Percentiles rank a stretch among this genome's conserved stretches.
phyloP scores from a whole-genome alignment of 2,113 vertebrate genomes.

The Sinocyclocheilus anshuiensis region DNA sequence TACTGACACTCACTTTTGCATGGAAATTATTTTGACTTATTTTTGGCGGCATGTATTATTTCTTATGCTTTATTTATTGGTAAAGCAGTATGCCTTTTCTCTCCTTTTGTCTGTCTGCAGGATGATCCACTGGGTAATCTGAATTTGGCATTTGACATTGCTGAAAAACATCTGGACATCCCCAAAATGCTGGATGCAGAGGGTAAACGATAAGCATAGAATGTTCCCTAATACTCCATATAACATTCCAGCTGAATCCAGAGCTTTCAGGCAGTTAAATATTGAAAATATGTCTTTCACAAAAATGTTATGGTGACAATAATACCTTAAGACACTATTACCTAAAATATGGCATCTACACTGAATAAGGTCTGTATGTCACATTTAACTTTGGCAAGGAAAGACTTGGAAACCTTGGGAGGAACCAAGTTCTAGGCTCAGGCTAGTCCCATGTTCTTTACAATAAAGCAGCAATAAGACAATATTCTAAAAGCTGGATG shows the following conservation, averaged over 20 bases:
- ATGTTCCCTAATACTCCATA: not conserved
- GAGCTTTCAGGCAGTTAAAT: not conserved
- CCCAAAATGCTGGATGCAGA: conserved; percentile 99
- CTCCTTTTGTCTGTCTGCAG: conserved; percentile 73
- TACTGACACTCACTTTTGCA: conserved; percentile 16
- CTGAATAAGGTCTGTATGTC: not conserved
- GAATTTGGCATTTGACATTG: conserved; percentile 96
- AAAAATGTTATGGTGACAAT: not conserved
- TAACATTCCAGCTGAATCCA: not conserved
- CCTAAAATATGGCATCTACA: no score
- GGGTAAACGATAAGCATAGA: conserved; percentile 75
- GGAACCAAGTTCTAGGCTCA: not conserved
- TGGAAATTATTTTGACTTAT: not conserved
- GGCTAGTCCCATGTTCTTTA: no score
- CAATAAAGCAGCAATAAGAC: not conserved
- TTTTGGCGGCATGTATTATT: no score
- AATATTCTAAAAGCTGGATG: not conserved
- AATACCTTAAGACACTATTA: no score
- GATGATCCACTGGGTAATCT: conserved; percentile 97
- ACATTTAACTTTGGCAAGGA: not conserved
- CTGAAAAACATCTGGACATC: conserved; percentile 98
- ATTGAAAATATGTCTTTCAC: not conserved
- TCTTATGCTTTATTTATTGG: not conserved
- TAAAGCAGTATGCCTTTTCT: not conserved
- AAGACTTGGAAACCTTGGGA: not conserved